Evolutionary conservation across 30 jellyfish, hydroid and myxozoan species (phyloP), one percentile per base, ranked within the genome.

Genomic region (Aurelia sp.): DNA sequence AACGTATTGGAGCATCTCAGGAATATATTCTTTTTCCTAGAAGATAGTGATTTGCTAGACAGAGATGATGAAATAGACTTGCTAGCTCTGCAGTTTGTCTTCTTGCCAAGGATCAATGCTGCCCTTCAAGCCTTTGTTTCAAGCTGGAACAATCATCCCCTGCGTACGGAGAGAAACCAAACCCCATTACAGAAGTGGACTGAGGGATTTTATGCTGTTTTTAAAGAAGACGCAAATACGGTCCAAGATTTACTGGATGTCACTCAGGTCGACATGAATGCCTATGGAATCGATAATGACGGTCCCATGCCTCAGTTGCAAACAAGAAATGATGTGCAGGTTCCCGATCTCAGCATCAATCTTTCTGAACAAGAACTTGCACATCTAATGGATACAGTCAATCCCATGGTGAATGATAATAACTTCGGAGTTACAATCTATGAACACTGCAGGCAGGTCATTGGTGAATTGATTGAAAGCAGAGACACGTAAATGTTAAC

Each of bases 91-190:
- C 50, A 13, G 20, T 13, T 65, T 65, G 20, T 19, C 0, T 65
- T 13, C 30, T n/a, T 59, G 9, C 69, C 69, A 59, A 59, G 69
- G 69, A 59, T 59, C 69, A 59, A 59, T 59, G 69, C 30, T 59
- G 69, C 69, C 30, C 69, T 59, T 21, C 30, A n/a, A 17, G 69
- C 21, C 12, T 17, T 59, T n/a, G 69, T 21, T 41, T 21, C 20
- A 15, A 16, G 44, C 19, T 65, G 76, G 76, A 65, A 65, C 50
- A 31, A 65, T 17, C 76, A 65, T 65, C 76, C 76, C 33, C 33
- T 65, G 33, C 33, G 76, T 15, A 65, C 76, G 6, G 76, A n/a
- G 44, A 31, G 44, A 13, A 65, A 65, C 27, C 27, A 15, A 19
- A 15, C 67, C 19, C 67, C 67, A 58, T 58, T 58, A 58, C 67